Evolutionary conservation across 2,888 invertebrate species (phyloP).

Genomic region (Agapostemon virescens): DNA sequence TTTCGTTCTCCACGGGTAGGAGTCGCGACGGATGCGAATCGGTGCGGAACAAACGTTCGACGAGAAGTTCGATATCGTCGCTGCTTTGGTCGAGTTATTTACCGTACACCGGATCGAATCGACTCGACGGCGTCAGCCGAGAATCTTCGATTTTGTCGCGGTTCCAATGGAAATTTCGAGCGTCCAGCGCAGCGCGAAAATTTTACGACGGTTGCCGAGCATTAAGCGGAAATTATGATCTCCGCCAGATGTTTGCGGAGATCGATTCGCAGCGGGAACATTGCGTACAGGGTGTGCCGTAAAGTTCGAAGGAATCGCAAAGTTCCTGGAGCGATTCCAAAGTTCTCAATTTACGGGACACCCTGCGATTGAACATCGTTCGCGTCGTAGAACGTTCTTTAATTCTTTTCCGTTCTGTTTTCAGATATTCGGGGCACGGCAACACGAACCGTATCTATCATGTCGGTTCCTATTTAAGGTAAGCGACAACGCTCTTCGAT

Average conservation of each 20-base stretch:
- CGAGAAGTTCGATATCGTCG: too few relatives aligned
- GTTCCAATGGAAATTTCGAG: neutral
- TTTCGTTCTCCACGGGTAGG: too few relatives aligned
- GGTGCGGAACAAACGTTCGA: too few relatives aligned
- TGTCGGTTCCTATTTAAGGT: slow-evolving; percentile 75
- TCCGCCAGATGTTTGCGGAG: neutral
- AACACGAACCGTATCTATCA: slow-evolving; percentile 69
- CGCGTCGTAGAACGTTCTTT: neutral
- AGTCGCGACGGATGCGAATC: too few relatives aligned
- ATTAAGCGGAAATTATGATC: neutral
- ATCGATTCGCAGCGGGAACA: neutral
- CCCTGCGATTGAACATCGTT: neutral
- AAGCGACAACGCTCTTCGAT: slow-evolving; percentile 43
- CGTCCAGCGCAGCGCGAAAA: neutral
- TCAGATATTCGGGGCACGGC: slow-evolving; percentile 74
- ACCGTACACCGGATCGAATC: too few relatives aligned
- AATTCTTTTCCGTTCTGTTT: slow-evolving; percentile 55
- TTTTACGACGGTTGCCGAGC: neutral
- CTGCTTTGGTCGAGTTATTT: neutral
- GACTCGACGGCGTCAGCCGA: neutral
- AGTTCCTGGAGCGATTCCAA: too few relatives aligned
- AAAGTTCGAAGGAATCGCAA: too few relatives aligned
- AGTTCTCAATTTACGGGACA: too few relatives aligned
- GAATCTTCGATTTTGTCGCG: neutral
- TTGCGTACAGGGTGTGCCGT: too few relatives aligned